These are phyloP conservation scores for Achatina immaculata DNA, from an alignment of 1,140 invertebrate species.

Conservation along the genomic window DNA sequence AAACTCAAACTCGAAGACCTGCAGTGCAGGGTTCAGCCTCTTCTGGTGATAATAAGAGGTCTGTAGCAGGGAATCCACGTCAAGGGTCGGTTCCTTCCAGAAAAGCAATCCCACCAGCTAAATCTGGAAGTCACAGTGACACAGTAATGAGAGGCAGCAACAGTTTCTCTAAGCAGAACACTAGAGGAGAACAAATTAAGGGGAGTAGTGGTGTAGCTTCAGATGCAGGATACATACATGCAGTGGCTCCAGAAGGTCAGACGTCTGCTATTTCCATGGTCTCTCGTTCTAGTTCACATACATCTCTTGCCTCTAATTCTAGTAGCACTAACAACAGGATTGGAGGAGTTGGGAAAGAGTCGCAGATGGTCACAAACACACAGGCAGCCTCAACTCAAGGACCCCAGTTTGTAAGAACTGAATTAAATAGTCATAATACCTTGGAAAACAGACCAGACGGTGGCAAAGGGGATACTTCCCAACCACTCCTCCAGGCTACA, in stretches of 20 bases:
- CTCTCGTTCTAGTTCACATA: constrained; percentile 30
- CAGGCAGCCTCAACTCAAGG: background rate
- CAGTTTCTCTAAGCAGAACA: background rate
- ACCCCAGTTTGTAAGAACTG: background rate
- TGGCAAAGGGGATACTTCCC: background rate
- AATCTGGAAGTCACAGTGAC: constrained; percentile 12
- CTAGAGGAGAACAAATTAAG: background rate
- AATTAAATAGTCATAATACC: background rate
- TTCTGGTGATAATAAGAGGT: constrained; percentile 19
- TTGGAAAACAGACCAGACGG: background rate
- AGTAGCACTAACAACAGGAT: constrained; percentile 40
- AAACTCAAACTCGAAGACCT: constrained; percentile 32
- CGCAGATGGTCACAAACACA: constrained; percentile 26
- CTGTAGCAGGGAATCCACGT: background rate
- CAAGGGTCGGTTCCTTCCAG: background rate
- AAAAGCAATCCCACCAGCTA: background rate
- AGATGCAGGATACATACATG: background rate
- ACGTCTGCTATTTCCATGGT: background rate
- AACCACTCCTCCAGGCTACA: background rate
- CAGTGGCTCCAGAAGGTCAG: background rate
- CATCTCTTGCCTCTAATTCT: constrained; percentile 12
- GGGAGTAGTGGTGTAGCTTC: background rate
- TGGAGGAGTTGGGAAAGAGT: constrained; percentile 45
- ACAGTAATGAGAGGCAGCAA: background rate
- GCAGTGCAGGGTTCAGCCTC: constrained; percentile 43